These are phyloP conservation scores for Sphaeridia pumilis DNA, from an alignment of 2,888 invertebrate species.

Conservation along the genomic window DNA sequence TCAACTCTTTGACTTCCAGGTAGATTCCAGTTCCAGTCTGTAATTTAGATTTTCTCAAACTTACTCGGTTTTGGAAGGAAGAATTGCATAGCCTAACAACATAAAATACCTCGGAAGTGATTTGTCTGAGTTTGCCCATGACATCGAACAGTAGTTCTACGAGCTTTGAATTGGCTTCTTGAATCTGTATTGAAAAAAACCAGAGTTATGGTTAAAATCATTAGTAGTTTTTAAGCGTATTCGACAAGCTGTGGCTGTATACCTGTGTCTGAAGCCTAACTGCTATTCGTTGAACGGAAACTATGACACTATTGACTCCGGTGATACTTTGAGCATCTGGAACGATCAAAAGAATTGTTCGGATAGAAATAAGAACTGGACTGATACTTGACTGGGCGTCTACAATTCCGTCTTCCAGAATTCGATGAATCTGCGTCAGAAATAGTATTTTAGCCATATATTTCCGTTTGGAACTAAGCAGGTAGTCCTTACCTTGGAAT, in stretches of 20 bases:
- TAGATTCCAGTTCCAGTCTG: no score
- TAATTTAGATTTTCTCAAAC: no score
- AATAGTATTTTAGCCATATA: neutral
- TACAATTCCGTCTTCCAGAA: neutral
- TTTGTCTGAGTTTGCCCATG: neutral
- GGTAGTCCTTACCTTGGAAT: neutral
- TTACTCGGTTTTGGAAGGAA: no score
- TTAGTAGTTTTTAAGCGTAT: no score
- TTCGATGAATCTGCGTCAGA: neutral
- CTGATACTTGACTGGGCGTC: neutral
- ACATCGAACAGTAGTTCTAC: neutral
- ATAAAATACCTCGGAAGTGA: neutral
- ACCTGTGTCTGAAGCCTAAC: neutral
- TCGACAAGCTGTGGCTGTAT: neutral
- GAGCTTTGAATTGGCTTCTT: neutral
- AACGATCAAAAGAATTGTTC: neutral
- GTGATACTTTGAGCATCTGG: constrained; percentile 1
- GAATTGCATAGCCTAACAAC: no score
- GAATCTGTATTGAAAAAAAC: no score
- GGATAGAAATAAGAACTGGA: neutral
- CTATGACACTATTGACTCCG: neutral
- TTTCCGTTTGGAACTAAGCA: neutral
- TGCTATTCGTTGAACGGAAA: neutral
- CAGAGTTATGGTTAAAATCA: no score
- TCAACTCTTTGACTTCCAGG: no score